phyloP scores from a whole-genome alignment of 2,888 invertebrate species.

The Mythimna impura region DNA sequence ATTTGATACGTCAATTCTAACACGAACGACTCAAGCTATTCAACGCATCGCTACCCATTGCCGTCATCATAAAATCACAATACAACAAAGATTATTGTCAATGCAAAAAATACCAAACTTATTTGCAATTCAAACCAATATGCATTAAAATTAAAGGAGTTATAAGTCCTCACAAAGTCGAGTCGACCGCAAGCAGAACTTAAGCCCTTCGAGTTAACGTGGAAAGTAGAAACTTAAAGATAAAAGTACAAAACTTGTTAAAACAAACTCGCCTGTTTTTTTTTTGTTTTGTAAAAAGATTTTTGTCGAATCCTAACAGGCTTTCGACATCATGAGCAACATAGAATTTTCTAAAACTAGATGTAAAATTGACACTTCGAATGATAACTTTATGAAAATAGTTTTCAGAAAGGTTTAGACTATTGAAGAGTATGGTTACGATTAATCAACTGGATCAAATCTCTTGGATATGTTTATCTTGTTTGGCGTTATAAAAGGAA shows the following conservation, averaged over 20 bases:
- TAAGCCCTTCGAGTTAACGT: constrained; percentile 14
- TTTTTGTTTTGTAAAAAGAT: constrained; percentile 10
- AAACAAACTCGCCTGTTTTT: background rate
- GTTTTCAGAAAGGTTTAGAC: background rate
- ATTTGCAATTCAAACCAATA: background rate
- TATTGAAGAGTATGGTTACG: background rate
- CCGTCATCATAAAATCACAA: background rate
- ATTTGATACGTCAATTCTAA: background rate
- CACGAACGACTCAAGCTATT: background rate
- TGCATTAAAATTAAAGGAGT: constrained; percentile 13
- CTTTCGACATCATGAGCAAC: background rate
- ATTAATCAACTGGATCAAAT: background rate
- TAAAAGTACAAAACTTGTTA: constrained; percentile 18
- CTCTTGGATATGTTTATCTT: background rate
- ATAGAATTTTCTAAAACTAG: background rate
- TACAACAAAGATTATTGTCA: background rate
- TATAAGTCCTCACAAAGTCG: constrained; percentile 13
- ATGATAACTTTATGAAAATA: background rate
- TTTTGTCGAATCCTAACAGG: background rate
- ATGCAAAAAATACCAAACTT: constrained; percentile 4
- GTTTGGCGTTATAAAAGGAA: constrained; percentile 9
- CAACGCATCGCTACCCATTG: background rate
- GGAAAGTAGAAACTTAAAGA: constrained; percentile 22
- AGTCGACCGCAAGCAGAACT: constrained; percentile 20
- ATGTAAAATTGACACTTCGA: too few species aligned